Evolutionary conservation across 2,113 vertebrate species (phyloP).

Genomic region (Manacus vitellinus): DNA sequence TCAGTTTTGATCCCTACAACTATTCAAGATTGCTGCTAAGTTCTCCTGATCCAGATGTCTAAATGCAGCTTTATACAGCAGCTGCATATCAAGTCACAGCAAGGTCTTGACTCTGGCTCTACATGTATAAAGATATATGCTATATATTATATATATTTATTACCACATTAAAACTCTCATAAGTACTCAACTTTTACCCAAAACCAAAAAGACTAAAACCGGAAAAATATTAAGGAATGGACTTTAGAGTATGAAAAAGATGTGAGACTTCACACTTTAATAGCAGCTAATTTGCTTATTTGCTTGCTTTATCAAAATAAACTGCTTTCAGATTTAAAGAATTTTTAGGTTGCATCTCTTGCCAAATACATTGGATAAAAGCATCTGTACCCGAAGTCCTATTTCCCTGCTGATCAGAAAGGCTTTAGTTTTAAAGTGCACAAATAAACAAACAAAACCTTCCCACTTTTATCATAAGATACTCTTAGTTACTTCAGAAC

Average conservation of each 20-base stretch:
- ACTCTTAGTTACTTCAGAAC: not conserved
- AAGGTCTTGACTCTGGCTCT: not conserved
- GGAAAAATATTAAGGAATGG: not conserved
- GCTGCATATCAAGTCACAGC: not conserved
- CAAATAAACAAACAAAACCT: not conserved
- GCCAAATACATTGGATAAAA: not conserved
- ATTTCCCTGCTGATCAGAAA: not conserved
- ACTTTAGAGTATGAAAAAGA: not conserved
- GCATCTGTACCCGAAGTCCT: not conserved
- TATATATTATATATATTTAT: not conserved
- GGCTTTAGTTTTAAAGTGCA: not conserved
- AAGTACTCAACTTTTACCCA: not conserved
- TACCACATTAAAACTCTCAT: not conserved
- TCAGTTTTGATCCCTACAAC: not conserved
- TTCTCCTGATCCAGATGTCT: not conserved
- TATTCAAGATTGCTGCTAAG: not conserved
- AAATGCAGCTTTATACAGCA: not conserved
- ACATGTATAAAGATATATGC: not conserved
- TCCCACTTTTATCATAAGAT: not conserved
- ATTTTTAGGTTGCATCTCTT: not conserved
- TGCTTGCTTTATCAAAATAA: not conserved
- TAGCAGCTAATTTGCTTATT: not conserved
- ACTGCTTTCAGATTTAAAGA: not conserved
- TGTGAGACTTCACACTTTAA: not conserved
- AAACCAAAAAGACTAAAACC: not conserved